phyloP scores from a whole-genome alignment of 2,888 invertebrate species.

The Parthenolecanium corni region DNA sequence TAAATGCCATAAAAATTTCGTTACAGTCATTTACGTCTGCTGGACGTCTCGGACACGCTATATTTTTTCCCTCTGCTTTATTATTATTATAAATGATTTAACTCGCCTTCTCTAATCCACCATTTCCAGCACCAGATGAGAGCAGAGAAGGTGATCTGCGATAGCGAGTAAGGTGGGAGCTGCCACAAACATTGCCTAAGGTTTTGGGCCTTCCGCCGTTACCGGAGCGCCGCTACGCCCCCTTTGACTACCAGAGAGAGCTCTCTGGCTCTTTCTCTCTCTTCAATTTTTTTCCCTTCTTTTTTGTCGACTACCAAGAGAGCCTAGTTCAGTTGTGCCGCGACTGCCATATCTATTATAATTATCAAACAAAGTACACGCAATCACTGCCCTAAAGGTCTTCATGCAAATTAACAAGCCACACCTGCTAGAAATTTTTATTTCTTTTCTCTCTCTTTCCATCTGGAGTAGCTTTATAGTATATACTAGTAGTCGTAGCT shows the following conservation, averaged over 20 bases:
- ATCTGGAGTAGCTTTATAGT: no score
- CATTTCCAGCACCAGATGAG: no score
- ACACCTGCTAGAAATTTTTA: slow-evolving; percentile 28
- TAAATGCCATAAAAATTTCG: slow-evolving; percentile 18
- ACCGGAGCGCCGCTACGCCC: slow-evolving; percentile 26
- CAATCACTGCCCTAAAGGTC: slow-evolving; percentile 26
- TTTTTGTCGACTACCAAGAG: slow-evolving; percentile 20
- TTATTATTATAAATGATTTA: slow-evolving; percentile 26
- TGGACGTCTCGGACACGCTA: slow-evolving; percentile 19
- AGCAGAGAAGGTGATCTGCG: slow-evolving; percentile 19
- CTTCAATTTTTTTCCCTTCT: slow-evolving; percentile 9
- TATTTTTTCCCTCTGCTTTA: slow-evolving; percentile 13
- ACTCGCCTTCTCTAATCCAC: slow-evolving; percentile 19
- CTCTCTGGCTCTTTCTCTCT: background rate
- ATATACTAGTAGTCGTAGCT: no score
- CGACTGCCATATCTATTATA: slow-evolving; percentile 27
- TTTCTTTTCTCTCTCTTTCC: slow-evolving; percentile 3
- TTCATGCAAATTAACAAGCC: slow-evolving; percentile 28
- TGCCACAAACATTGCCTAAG: slow-evolving; percentile 22
- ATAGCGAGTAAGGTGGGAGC: slow-evolving; percentile 28
- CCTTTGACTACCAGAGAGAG: slow-evolving; percentile 24
- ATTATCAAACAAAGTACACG: slow-evolving; percentile 28
- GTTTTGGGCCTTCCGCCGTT: slow-evolving; percentile 25
- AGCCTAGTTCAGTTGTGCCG: slow-evolving; percentile 14
- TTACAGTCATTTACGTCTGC: slow-evolving; percentile 2